phyloP scores from a whole-genome alignment of 1,140 invertebrate genomes.

The Caenorhabditis latens region DNA sequence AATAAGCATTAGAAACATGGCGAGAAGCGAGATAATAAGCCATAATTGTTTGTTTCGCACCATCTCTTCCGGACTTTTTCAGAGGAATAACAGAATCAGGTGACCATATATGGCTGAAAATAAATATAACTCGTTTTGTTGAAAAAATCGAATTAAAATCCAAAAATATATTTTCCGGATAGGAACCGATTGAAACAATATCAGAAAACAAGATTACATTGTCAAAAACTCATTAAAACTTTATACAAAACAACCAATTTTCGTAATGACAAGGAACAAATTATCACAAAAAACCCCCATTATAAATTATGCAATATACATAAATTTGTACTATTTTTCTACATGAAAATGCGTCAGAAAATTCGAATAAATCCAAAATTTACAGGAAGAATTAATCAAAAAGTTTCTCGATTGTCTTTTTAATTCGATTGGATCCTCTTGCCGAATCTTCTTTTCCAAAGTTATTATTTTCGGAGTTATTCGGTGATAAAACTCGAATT shows the following conservation, averaged over 20 bases:
- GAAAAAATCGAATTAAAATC: not conserved
- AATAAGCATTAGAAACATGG: not conserved
- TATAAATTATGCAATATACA: too few relatives aligned
- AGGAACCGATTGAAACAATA: too few relatives aligned
- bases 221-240: too few relatives aligned
- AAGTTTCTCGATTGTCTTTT: conserved; percentile 64
- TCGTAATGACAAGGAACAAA: not conserved
- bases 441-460: conserved; percentile 66
- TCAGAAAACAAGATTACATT: too few relatives aligned
- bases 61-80: not conserved
- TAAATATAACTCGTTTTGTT: not conserved
- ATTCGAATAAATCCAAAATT: not conserved
- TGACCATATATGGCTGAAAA: not conserved
- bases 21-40: not conserved
- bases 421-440: conserved; percentile 67
- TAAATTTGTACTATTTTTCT: not conserved
- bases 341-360: not conserved
- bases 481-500: conserved; percentile 71
- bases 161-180: not conserved
- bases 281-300: not conserved
- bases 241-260: not conserved
- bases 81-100: not conserved
- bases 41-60: conserved; percentile 15
- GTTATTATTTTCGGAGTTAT: conserved; percentile 45
- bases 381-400: conserved; percentile 69